These are phyloP conservation scores for Okamejei kenojei DNA, from an alignment of 2,797 vertebrate species.

Conservation along the genomic window DNA sequence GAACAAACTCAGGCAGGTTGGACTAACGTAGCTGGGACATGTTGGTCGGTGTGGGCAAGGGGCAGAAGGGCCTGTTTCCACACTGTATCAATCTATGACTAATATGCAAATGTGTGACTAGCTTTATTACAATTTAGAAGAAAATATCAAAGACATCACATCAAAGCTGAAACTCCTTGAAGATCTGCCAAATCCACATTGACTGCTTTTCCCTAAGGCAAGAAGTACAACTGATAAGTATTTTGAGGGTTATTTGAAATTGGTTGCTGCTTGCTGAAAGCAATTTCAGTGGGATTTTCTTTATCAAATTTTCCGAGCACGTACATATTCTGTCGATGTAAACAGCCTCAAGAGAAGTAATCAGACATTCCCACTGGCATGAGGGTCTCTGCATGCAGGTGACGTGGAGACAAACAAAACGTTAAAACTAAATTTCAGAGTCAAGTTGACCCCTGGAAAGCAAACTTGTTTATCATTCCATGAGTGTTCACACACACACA, in stretches of 20 bases:
- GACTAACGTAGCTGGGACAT: too few species aligned
- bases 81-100: too few species aligned
- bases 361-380: background rate
- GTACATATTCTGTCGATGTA: background rate
- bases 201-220: slow-evolving; percentile 16
- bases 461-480: background rate
- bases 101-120: background rate
- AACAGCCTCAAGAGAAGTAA: background rate
- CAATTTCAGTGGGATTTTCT: background rate
- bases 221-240: slow-evolving; percentile 12
- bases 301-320: background rate
- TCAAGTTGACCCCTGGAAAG: background rate
- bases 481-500: background rate
- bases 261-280: background rate
- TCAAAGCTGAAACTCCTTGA: slow-evolving; percentile 35
- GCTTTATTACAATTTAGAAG: slow-evolving; percentile 10
- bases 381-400: background rate
- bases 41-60: too few species aligned
- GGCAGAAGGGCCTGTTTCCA: too few species aligned
- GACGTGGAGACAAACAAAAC: background rate
- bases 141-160: slow-evolving; percentile 26
- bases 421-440: background rate
- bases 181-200: slow-evolving; percentile 24
- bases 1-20: too few species aligned
- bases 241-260: slow-evolving; percentile 32